Conservation (phyloP, 2,113 vertebrate genomes). For the Nycticorax nycticorax region DNA sequence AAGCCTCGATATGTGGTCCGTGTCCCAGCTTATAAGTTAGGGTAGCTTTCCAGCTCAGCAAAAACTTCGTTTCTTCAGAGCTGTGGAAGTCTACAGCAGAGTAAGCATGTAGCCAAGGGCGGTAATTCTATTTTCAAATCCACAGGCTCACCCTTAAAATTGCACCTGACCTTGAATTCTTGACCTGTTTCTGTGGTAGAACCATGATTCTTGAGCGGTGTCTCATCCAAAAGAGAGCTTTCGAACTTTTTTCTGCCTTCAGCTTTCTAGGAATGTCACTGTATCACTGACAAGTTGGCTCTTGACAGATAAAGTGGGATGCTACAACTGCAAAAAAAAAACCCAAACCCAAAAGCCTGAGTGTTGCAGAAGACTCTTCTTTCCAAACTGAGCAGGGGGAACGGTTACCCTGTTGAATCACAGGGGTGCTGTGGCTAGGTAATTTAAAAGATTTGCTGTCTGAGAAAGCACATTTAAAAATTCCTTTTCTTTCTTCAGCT, state of each 20-base stretch:
- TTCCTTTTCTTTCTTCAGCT: constrained; percentile 24
- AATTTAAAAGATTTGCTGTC: constrained; percentile 28
- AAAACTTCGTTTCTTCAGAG: neutral
- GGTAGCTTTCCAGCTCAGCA: neutral
- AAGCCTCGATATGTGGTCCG: neutral
- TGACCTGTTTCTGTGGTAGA: neutral
- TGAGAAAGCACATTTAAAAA: constrained; percentile 2
- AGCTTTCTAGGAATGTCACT: neutral
- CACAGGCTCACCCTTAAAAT: neutral
- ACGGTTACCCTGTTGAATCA: neutral
- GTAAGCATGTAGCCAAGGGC: neutral
- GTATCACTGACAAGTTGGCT: neutral
- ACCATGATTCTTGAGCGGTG: neutral
- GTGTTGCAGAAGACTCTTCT: neutral
- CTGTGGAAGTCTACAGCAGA: neutral
- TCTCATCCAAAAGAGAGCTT: neutral
- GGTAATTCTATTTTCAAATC: neutral
- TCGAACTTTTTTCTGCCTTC: neutral
- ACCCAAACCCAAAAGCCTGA: neutral
- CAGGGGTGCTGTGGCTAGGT: neutral
- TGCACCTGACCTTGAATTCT: neutral
- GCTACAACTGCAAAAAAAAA: neutral
- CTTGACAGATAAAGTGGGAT: neutral
- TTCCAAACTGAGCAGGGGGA: neutral
- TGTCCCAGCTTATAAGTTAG: neutral